These are phyloP conservation scores for Eleginops maclovinus DNA, from an alignment of 2,113 vertebrate genomes.

Conservation along the genomic window DNA sequence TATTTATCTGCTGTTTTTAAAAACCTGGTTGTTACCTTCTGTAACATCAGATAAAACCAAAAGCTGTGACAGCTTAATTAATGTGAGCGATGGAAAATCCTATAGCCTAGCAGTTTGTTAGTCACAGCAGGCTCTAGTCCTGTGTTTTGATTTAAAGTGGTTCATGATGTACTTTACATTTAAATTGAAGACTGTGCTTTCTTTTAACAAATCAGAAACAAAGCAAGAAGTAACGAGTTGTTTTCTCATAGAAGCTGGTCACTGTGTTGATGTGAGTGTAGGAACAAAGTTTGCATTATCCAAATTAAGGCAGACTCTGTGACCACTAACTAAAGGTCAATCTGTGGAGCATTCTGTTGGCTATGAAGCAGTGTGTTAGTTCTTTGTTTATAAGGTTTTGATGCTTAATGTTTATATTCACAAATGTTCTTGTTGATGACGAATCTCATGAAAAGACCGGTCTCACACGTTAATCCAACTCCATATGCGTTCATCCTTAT, in stretches of 20 bases:
- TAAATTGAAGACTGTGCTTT: not conserved
- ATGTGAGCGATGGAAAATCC: too few relatives aligned
- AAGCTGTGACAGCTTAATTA: too few relatives aligned
- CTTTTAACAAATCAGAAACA: slow-evolving; percentile 7
- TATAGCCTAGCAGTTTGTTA: not conserved
- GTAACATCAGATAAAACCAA: too few relatives aligned
- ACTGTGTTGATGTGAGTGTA: not conserved
- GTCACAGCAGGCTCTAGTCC: not conserved
- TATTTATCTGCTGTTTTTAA: too few relatives aligned
- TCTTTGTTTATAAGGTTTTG: not conserved
- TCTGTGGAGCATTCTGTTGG: not conserved
- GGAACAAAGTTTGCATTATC: slow-evolving; percentile 42
- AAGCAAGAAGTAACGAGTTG: not conserved
- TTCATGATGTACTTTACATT: not conserved
- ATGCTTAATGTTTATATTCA: too few relatives aligned
- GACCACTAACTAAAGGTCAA: not conserved
- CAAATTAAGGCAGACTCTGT: slow-evolving; percentile 24
- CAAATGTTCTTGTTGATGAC: not conserved
- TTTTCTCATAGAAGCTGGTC: not conserved
- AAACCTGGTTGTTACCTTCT: too few relatives aligned
- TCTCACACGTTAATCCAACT: not conserved
- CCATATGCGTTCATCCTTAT: not conserved
- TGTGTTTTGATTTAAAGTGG: not conserved
- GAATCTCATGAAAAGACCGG: not conserved
- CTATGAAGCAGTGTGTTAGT: not conserved